Conservation (phyloP, 1,140 invertebrate species). For the Drosophila navojoa region DNA sequence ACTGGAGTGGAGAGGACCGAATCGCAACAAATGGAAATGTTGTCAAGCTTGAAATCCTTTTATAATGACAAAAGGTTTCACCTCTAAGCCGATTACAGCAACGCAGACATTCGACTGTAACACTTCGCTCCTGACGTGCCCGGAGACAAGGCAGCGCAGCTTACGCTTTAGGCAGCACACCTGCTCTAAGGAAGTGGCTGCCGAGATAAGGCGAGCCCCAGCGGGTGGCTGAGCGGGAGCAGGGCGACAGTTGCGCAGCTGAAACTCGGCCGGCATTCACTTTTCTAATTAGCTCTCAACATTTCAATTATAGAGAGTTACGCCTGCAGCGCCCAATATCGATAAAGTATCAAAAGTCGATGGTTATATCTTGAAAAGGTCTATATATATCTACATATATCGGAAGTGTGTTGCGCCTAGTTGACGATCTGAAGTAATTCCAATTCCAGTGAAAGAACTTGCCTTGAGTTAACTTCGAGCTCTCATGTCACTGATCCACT, state of each 20-base stretch:
- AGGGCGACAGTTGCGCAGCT: conserved; percentile 10
- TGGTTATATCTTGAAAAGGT: no score
- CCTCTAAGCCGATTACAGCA: conserved; percentile 79
- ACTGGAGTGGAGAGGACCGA: conserved; percentile 6
- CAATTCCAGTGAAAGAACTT: neutral
- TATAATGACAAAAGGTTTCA: conserved; percentile 82
- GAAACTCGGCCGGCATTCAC: conserved; percentile 38
- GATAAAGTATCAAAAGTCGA: no score
- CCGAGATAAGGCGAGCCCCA: neutral
- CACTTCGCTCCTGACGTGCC: conserved; percentile 29
- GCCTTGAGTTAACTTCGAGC: no score
- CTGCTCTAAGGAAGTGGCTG: neutral
- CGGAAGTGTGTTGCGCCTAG: no score
- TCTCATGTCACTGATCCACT: no score
- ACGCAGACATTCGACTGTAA: conserved; percentile 41
- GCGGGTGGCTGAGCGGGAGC: neutral
- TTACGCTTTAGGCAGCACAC: conserved; percentile 23
- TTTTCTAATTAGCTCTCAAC: conserved; percentile 53
- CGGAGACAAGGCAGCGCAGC: conserved; percentile 13
- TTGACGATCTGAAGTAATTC: no score
- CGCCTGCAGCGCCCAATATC: neutral
- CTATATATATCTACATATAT: no score
- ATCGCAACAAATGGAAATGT: conserved; percentile 80
- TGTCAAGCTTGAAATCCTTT: conserved; percentile 81
- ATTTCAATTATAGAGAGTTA: neutral